These are phyloP conservation scores for Colletes collaris DNA, from an alignment of 2,888 invertebrate species.

Conservation along the genomic window DNA sequence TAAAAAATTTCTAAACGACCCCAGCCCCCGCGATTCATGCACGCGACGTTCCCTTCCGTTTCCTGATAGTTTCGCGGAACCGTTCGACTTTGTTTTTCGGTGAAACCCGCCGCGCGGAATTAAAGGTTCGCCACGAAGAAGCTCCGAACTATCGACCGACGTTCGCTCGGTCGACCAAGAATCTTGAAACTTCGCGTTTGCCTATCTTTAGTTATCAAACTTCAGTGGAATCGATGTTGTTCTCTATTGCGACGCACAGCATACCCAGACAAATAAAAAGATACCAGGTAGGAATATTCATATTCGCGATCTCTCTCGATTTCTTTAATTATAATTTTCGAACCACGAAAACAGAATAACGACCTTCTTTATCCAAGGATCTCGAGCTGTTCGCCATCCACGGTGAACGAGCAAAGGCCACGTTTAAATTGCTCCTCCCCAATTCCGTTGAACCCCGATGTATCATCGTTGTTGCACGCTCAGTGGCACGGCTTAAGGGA, in stretches of 20 bases:
- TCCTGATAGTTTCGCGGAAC: slow-evolving; percentile 8
- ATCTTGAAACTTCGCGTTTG: slow-evolving; percentile 1
- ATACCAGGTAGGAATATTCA: too few relatives aligned
- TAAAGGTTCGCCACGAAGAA: too few relatives aligned
- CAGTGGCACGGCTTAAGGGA: not conserved
- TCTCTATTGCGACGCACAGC: too few relatives aligned
- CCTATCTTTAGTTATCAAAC: not conserved
- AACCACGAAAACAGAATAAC: not conserved
- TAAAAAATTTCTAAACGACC: slow-evolving; percentile 21
- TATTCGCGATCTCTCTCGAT: too few relatives aligned
- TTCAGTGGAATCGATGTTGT: not conserved
- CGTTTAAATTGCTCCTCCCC: not conserved
- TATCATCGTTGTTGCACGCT: not conserved
- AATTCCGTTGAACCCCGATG: not conserved
- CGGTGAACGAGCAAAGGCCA: not conserved
- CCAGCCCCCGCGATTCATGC: not conserved
- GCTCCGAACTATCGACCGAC: slow-evolving; percentile 8
- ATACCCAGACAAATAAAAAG: too few relatives aligned
- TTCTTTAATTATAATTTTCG: too few relatives aligned
- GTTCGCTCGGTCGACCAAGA: not conserved
- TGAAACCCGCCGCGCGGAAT: not conserved
- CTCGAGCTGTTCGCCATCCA: too few relatives aligned
- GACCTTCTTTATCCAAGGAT: too few relatives aligned
- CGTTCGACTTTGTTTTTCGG: not conserved
- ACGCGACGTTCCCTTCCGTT: slow-evolving; percentile 15